These are phyloP conservation scores for Microplitis demolitor DNA, from an alignment of 1,140 invertebrate genomes.

Conservation along the genomic window DNA sequence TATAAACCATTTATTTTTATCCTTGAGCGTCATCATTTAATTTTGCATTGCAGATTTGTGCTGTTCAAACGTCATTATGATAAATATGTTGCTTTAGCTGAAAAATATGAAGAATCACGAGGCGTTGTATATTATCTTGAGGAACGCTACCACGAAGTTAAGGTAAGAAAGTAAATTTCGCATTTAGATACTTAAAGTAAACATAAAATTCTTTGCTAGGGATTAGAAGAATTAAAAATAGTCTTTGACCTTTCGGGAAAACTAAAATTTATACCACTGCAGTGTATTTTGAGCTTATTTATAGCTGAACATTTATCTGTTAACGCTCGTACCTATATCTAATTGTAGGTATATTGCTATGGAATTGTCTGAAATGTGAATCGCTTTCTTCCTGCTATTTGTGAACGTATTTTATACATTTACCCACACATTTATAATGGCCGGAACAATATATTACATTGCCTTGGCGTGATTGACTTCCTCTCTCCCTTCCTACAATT, in stretches of 20 bases:
- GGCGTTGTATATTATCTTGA: conserved; percentile 69
- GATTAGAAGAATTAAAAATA: neutral
- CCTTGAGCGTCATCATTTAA: conserved; percentile 1
- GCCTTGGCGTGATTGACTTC: conserved; percentile 10
- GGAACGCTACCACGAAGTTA: conserved; percentile 71
- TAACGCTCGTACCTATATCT: neutral
- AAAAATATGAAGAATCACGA: conserved; percentile 68
- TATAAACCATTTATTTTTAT: neutral
- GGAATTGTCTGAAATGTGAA: conserved; percentile 15
- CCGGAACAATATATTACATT: conserved; percentile 3
- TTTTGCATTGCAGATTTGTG: conserved; percentile 62
- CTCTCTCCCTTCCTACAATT: conserved; percentile 16
- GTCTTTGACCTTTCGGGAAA: neutral
- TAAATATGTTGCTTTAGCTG: conserved; percentile 66
- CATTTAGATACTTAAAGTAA: conserved; percentile 4
- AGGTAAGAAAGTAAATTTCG: conserved; percentile 56
- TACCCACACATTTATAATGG: conserved; percentile 13
- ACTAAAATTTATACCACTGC: neutral
- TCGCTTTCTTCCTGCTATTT: conserved; percentile 32
- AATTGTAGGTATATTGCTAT: neutral
- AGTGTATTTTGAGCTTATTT: neutral
- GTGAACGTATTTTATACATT: conserved; percentile 19
- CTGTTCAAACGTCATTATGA: conserved; percentile 71
- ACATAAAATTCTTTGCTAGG: neutral
- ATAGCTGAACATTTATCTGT: neutral